Evolutionary conservation across 2,888 invertebrate species (phyloP).

Genomic region (Diaphora mendica): DNA sequence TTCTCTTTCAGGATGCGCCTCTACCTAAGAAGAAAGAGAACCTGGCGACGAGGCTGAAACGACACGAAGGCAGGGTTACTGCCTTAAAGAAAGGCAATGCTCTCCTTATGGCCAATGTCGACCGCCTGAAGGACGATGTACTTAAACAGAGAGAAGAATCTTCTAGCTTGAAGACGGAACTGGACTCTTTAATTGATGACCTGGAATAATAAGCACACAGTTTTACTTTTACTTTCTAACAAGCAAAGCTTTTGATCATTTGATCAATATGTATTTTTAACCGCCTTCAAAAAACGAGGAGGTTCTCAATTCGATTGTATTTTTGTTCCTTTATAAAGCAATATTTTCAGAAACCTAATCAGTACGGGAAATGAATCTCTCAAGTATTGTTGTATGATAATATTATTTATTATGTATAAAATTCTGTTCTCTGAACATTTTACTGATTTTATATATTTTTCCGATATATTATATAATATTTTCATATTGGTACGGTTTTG

Average conservation of each 20-base stretch:
- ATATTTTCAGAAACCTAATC: neutral
- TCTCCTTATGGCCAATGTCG: constrained; percentile 94
- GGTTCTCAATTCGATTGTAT: no score
- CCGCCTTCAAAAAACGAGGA: no score
- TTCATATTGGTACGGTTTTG: neutral
- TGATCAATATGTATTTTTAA: neutral
- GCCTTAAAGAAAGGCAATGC: constrained; percentile 96
- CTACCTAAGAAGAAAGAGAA: constrained; percentile 89
- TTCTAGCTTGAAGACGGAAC: constrained; percentile 91
- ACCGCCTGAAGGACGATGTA: constrained; percentile 94
- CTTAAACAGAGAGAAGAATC: constrained; percentile 94
- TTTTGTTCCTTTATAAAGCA: neutral
- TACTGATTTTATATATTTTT: neutral
- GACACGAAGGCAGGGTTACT: constrained; percentile 92
- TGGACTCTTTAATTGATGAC: constrained; percentile 95
- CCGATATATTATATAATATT: neutral
- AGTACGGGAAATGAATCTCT: neutral
- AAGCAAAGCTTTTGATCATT: constrained; percentile 5
- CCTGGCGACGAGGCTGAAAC: constrained; percentile 88
- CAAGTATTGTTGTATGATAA: neutral
- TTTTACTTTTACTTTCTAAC: constrained; percentile 13
- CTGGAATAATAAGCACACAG: constrained; percentile 86
- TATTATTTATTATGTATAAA: neutral
- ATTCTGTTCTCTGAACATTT: neutral
- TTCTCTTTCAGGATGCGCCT: constrained; percentile 86